Base-by-base conservation (phyloP, 2,888 invertebrate genomes). In the Chesias legatella region DNA sequence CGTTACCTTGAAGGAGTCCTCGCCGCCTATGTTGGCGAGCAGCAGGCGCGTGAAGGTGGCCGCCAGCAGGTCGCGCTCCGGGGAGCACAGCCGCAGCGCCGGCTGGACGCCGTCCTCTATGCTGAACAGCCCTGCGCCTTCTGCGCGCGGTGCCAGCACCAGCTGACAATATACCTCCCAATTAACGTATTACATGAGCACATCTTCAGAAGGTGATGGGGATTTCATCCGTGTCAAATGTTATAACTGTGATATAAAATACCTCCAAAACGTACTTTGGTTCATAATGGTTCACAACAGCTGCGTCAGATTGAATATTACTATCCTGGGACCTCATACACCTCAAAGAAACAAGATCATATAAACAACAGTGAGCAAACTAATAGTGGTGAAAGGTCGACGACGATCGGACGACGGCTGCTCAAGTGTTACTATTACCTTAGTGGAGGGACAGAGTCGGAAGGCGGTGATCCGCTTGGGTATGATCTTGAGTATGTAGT, bases 31-130 rank as follows among this genome's bases (percentile, higher is more conserved):
- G 86, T 97, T 97, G 83, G 96, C 96, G 20, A 97, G 85, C 52
- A 98, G 90, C 73, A 97, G 95, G 70, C 95, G 94, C 1, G 97
- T 95, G 80, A 96, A 98, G 10, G 97, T 95, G 44, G 98, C 97
- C 3, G 96, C 97, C 55, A 98, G 94, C 33, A 97, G 94, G 76
- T 97, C 96, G 1, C 97, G 90, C 75, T 97, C 95, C 51, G 93
- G 92, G 1, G 95, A 94, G 43, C 93, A 92, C 59, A 98, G 85
- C 76, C 94, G 93, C 49, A 98, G 91, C 61, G 93, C 92, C 0
- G 96, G 94, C 70, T 98, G 97, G 46, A 94, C 94, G 6, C 97
- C 97, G 73, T 98, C 98, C 66, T 97, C 97, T 56, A 98, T 93
- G 4, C 93, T 91, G 73, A 98, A 94, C 40, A 89, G 73, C 3